These are phyloP conservation scores for Macrocentrus cingulum DNA, from an alignment of 1,140 invertebrate species.

Conservation along the genomic window DNA sequence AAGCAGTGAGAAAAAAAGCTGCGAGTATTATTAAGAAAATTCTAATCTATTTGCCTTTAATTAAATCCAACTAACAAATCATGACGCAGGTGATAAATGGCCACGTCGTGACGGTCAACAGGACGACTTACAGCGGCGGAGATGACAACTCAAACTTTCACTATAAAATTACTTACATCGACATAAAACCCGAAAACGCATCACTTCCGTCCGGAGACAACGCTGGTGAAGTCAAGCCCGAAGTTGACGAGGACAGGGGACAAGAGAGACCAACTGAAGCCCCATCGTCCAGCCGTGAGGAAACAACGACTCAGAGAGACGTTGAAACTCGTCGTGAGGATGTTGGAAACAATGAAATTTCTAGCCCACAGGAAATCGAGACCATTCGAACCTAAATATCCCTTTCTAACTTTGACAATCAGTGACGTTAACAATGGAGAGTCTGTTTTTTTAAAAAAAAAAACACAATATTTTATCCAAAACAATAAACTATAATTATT, in stretches of 20 bases:
- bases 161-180: conserved; percentile 58
- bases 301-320: conserved; percentile 33
- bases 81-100: conserved; percentile 59
- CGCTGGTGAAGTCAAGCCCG: conserved; percentile 21
- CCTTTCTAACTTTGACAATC: neutral
- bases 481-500: too few species aligned
- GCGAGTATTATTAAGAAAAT: too few species aligned
- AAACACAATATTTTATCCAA: too few species aligned
- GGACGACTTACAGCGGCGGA: conserved; percentile 58
- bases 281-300: conserved; percentile 19
- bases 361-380: conserved; percentile 46
- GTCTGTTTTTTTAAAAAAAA: too few species aligned
- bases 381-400: conserved; percentile 43
- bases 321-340: conserved; percentile 51
- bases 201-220: conserved; percentile 22
- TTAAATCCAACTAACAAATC: neutral
- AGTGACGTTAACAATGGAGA: too few species aligned
- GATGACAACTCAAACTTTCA: conserved; percentile 50
- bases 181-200: conserved; percentile 57
- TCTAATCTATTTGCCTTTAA: neutral
- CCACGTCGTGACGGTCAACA: conserved; percentile 63
- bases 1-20: neutral
- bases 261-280: conserved; percentile 9
- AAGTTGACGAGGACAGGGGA: conserved; percentile 25
- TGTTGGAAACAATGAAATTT: conserved; percentile 46